These are phyloP conservation scores for Lepidostoma basale DNA, from an alignment of 1,140 invertebrate species.

Conservation along the genomic window DNA sequence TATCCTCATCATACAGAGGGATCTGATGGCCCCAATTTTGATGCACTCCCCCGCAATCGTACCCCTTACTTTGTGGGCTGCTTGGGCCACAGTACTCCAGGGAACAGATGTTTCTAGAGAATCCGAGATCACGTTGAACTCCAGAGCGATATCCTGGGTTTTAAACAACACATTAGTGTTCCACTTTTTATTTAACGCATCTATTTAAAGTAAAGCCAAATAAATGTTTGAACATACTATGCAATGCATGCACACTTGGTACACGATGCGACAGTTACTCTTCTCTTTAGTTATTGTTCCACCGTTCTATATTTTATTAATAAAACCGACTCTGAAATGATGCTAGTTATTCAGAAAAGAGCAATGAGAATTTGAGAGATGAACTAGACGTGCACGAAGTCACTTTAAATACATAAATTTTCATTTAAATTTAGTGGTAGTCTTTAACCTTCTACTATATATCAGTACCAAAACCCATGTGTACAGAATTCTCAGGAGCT, in stretches of 20 bases:
- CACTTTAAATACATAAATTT: too few species aligned
- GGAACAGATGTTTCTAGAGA: conserved; percentile 81
- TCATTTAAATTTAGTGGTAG: too few species aligned
- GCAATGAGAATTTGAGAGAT: too few species aligned
- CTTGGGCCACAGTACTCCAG: conserved; percentile 71
- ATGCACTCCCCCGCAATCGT: conserved; percentile 69
- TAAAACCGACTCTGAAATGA: too few species aligned
- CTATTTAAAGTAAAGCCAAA: neutral
- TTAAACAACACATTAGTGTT: conserved; percentile 38
- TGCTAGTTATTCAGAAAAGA: too few species aligned
- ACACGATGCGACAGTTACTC: neutral
- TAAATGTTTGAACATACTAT: neutral
- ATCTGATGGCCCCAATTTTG: conserved; percentile 52
- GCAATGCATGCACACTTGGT: neutral
- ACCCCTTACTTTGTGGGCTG: conserved; percentile 69
- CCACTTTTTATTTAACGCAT: neutral
- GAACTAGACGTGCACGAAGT: too few species aligned
- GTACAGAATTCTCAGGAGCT: too few species aligned
- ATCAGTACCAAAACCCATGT: too few species aligned
- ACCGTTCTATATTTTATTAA: neutral
- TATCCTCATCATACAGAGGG: conserved; percentile 61
- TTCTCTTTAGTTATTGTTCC: too few species aligned
- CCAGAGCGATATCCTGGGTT: conserved; percentile 72
- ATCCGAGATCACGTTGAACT: conserved; percentile 72
- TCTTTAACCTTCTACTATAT: too few species aligned